Percentiles rank a stretch among this genome's conserved stretches.
Conservation (phyloP, 2,888 invertebrate genomes). For the Diploptera punctata region DNA sequence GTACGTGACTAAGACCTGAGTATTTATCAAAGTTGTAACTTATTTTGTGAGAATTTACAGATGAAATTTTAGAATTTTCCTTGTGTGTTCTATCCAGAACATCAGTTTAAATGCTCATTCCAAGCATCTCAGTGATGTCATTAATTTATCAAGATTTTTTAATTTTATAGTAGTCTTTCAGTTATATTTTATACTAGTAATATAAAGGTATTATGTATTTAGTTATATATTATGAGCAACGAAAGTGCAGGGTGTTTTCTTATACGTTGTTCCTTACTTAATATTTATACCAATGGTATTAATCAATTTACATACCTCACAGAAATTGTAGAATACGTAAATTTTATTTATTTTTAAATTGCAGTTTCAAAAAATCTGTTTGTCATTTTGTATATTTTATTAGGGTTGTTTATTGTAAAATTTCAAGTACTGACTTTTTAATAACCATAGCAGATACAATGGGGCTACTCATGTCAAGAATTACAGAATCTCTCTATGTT, state of each 20-base stretch:
- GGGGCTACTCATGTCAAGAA: too few species aligned
- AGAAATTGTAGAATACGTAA: background rate
- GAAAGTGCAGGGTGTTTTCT: background rate
- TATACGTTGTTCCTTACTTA: background rate
- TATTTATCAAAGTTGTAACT: too few species aligned
- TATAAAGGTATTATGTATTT: background rate
- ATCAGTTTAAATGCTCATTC: conserved; percentile 1
- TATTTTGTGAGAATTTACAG: background rate
- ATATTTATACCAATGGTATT: too few species aligned
- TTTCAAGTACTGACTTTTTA: too few species aligned
- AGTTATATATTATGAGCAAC: background rate
- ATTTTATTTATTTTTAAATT: too few species aligned
- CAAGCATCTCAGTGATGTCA: background rate
- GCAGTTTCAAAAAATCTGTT: too few species aligned
- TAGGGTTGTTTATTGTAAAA: too few species aligned
- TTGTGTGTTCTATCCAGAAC: background rate
- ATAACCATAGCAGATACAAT: too few species aligned
- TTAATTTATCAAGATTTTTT: background rate
- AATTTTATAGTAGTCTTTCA: background rate
- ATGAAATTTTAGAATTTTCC: background rate
- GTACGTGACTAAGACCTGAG: background rate
- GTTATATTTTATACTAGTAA: background rate
- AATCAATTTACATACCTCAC: background rate
- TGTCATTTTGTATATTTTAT: too few species aligned
- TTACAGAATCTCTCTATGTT: too few species aligned